Evolutionary conservation across 37 sponge, comb jelly and placozoan genomes (phyloP).

Genomic region (Aphrocallistes beatrix): DNA sequence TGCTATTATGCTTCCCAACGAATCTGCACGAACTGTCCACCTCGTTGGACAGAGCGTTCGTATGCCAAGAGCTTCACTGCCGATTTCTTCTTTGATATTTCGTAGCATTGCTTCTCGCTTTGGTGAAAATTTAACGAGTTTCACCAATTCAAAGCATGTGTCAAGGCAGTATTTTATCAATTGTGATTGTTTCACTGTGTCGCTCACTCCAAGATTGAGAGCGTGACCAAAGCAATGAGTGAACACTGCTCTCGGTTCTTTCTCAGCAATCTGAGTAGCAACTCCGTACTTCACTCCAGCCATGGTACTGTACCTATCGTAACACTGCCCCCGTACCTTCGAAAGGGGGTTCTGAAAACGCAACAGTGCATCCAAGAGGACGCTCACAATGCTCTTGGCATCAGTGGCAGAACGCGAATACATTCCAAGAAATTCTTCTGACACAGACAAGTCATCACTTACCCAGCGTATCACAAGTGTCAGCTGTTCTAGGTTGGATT

Average conservation of each 20-base stretch:
- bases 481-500: background rate
- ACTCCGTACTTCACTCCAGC: slow-evolving; percentile 30
- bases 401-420: slow-evolving; percentile 24
- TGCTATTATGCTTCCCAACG: slow-evolving; percentile 24
- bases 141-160: slow-evolving; percentile 39
- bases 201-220: slow-evolving; percentile 35
- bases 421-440: slow-evolving; percentile 40
- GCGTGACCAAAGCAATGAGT: slow-evolving; percentile 74
- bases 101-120: slow-evolving; percentile 42
- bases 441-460: slow-evolving; percentile 20
- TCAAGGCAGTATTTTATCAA: slow-evolving; percentile 46
- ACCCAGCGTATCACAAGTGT: slow-evolving; percentile 32
- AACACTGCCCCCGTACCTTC: slow-evolving; percentile 23
- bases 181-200: slow-evolving; percentile 39
- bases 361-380: slow-evolving; percentile 2
- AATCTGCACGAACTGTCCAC: slow-evolving; percentile 32
- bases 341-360: slow-evolving; percentile 18
- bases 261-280: slow-evolving; percentile 15
- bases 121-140: slow-evolving; percentile 53
- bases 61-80: slow-evolving; percentile 35
- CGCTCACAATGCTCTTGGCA: slow-evolving; percentile 20
- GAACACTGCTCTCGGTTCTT: slow-evolving; percentile 32
- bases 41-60: slow-evolving; percentile 30
- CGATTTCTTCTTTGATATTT: slow-evolving; percentile 40
- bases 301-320: slow-evolving; percentile 25